Evolutionary conservation across 2,888 invertebrate genomes (phyloP).

Genomic region (Aspidiotus rigidus): DNA sequence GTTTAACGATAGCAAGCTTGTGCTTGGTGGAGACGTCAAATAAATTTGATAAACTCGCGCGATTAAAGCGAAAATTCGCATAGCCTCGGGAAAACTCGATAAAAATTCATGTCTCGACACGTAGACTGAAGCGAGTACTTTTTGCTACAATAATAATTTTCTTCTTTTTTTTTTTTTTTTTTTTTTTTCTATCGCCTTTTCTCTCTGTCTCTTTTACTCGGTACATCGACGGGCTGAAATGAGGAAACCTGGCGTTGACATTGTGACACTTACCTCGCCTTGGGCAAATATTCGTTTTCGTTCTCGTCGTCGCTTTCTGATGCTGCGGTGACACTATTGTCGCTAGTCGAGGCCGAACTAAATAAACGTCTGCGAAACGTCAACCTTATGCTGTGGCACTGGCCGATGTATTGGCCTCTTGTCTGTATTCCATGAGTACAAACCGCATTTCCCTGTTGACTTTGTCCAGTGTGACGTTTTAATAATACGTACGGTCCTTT

Average conservation of each 20-base stretch:
- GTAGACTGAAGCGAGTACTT: background rate
- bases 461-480: too few species aligned
- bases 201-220: too few species aligned
- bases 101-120: conserved; percentile 1
- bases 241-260: background rate
- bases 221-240: background rate
- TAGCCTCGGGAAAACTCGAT: background rate
- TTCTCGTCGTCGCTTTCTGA: background rate
- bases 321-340: background rate
- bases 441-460: too few species aligned
- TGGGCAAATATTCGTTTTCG: background rate
- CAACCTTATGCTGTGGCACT: background rate
- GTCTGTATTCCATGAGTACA: too few species aligned
- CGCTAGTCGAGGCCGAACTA: background rate
- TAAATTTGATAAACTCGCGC: background rate
- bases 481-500: too few species aligned
- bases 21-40: background rate
- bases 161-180: background rate
- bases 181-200: background rate
- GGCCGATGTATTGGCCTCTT: too few species aligned
- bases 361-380: conserved; percentile 4
- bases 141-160: background rate
- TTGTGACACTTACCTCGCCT: background rate
- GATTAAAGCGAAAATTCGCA: background rate
- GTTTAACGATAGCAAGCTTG: too few species aligned